Evolutionary conservation across 2,113 vertebrate species (phyloP), one percentile per base, ranked within the genome.

Genomic region (Elaphurus davidianus): DNA sequence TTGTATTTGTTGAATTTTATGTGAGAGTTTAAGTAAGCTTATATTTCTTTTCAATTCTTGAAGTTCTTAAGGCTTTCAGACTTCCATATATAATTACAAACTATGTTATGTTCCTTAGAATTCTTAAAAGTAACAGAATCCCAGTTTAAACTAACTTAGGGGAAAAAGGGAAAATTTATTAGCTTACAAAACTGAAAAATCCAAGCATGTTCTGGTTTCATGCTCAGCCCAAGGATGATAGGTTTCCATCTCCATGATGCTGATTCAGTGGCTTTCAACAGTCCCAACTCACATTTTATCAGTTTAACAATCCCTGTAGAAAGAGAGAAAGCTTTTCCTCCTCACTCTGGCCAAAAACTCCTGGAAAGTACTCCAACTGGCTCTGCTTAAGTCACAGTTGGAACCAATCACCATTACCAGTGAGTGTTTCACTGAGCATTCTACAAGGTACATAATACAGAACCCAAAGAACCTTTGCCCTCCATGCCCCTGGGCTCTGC

Each of bases 41-140:
- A 60, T 95, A 25, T 91, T 89, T 87, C 17, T 43, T 82, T 95
- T 92, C 79, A 91, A 47, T 81, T 94, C 45, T 90, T 96, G 27
- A 95, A 82, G 45, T 52, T 91, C 90, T 71, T 28, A 47, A 96
- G 67, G 59, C 59, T 88, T 97, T 59, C 36, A 76, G 57, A 92
- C 15, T 87, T 94, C 30, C 15, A 21, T 40, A 81, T 43, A 82
- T 91, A 88, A 62, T 76, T 86, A 82, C 14, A 82, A 55, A 36
- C 30, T 60, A 25, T 90, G 67, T 82, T 71, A 21, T 76, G 7
- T 59, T 94, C 60, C 71, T 91, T 93, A 95, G 50, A 81, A 85
- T 92, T 97, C 43, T 88, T 83, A 74, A 60, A 64, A 78, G 25
- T 81, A 28, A 86, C 86, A 94, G 59, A 93, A 92, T 88, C 15